phyloP scores from a whole-genome alignment of 2,113 vertebrate genomes.

The Nothoprocta perdicaria region DNA sequence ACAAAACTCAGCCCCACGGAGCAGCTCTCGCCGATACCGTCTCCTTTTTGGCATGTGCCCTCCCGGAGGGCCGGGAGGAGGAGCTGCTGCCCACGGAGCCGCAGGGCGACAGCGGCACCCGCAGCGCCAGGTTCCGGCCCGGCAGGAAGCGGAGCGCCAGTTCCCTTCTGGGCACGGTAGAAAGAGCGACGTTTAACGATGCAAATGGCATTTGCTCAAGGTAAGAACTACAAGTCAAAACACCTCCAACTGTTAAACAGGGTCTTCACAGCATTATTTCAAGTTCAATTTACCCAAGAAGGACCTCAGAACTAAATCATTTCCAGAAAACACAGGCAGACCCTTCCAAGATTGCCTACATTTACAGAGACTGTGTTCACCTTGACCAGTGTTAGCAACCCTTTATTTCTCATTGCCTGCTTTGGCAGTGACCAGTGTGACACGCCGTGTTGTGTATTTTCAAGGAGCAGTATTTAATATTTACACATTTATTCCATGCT shows the following conservation, averaged over 20 bases:
- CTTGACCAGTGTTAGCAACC: neutral
- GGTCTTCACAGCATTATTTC: neutral
- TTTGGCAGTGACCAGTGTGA: neutral
- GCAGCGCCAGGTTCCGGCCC: neutral
- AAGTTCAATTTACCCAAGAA: neutral
- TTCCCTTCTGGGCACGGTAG: neutral
- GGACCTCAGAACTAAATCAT: neutral
- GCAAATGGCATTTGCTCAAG: neutral
- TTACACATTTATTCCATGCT: slow-evolving; percentile 45
- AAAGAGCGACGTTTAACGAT: neutral
- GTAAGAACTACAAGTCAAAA: neutral
- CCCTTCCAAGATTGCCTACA: neutral
- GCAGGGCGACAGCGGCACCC: no score
- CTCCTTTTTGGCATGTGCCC: neutral
- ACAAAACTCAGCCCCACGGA: rapidly evolving
- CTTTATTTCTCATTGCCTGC: neutral
- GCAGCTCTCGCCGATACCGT: rapidly evolving
- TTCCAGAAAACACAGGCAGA: neutral
- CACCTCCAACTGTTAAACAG: neutral
- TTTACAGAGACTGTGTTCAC: slow-evolving; percentile 19
- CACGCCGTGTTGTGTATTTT: slow-evolving; percentile 24
- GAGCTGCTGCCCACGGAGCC: no score
- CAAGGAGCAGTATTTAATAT: slow-evolving; percentile 31
- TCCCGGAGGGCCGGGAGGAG: no score
- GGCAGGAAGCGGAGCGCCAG: neutral